Conservation (phyloP, 2,113 vertebrate genomes). For the Manacus vitellinus region DNA sequence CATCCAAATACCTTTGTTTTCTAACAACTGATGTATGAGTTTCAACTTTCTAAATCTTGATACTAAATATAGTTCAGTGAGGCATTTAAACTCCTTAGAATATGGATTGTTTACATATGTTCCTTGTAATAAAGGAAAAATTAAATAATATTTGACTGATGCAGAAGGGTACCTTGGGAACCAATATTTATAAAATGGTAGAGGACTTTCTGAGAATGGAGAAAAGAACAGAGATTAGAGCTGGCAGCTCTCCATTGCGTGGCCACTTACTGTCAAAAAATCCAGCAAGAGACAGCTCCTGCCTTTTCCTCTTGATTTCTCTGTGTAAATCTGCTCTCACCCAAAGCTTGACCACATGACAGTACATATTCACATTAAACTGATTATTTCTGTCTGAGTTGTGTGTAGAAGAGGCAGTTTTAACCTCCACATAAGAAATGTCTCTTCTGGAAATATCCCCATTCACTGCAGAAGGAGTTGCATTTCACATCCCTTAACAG, state of each 20-base stretch:
- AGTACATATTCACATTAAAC: conserved; percentile 64
- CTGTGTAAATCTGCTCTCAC: conserved; percentile 75
- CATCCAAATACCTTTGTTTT: not conserved
- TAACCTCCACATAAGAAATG: conserved; percentile 56
- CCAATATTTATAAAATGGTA: not conserved
- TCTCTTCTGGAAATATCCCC: conserved; percentile 28
- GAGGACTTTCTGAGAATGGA: not conserved
- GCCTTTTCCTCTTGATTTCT: conserved; percentile 67
- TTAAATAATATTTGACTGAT: not conserved
- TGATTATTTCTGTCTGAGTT: conserved; percentile 69
- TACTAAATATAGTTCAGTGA: not conserved
- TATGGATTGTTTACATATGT: not conserved
- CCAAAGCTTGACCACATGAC: conserved; percentile 55
- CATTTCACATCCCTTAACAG: conserved; percentile 35
- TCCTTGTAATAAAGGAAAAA: not conserved
- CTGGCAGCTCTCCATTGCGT: conserved; percentile 8
- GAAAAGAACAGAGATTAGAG: not conserved
- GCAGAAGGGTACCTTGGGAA: conserved; percentile 8
- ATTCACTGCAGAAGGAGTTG: conserved; percentile 31
- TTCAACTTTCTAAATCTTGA: not conserved
- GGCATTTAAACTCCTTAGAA: not conserved
- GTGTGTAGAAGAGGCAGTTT: conserved; percentile 41
- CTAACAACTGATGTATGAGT: not conserved
- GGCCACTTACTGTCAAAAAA: conserved; percentile 48
- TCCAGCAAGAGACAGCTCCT: conserved; percentile 15